Base-by-base conservation (phyloP, 2,797 vertebrate species). In the Oceanodroma leucorhoa region DNA sequence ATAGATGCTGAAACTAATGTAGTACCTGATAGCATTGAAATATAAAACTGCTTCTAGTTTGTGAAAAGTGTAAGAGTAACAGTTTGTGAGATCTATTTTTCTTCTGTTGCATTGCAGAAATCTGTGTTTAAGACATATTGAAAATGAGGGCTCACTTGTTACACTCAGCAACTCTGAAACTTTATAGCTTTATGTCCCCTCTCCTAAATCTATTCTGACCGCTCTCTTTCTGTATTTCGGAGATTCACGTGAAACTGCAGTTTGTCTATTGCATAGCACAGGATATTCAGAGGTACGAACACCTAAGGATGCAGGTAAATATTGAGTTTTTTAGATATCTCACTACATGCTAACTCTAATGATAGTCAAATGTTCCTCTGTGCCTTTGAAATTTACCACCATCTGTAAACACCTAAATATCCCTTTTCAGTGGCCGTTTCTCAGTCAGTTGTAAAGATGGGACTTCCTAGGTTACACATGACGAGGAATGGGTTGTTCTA, bases 141-240 rank as follows among this genome's bases (percentile, higher is more conserved):
- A 83, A 84, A 72, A 93, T 38, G 16, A 51, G 8, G 43, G 8
- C 8, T 83, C 23, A 38, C 4, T 67, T 78, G 26, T 73, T 51
- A 30, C 11, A 27, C 32, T 30, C 29, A 58, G 23, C 21, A 71
- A 15, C 36, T 40, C 29, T 58, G 38, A 41, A 53, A 53, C 6
- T 20, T 55, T 32, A 34, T 3, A 38, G 16, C 24, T 34, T 62
- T 53, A 30, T 29, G 11, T 22, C 23, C 21, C 22, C 40, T 54
- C 21, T 75, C 21, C 51, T 40, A 75, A 64, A 71, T 24, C 29
- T 21, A 21, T 54, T 70, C 12, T 24, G 30, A 38, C 11, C 36
- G 17, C 8, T 87, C 2, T 1, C 23, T 62, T 75, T 54, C 51
- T 45, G 6, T 27, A 5, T 55, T 46, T 30, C 1, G 0, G 30